Percentiles rank a stretch among this genome's conserved stretches.
Conservation (phyloP, 2,113 vertebrate genomes). For the Lota lota region DNA sequence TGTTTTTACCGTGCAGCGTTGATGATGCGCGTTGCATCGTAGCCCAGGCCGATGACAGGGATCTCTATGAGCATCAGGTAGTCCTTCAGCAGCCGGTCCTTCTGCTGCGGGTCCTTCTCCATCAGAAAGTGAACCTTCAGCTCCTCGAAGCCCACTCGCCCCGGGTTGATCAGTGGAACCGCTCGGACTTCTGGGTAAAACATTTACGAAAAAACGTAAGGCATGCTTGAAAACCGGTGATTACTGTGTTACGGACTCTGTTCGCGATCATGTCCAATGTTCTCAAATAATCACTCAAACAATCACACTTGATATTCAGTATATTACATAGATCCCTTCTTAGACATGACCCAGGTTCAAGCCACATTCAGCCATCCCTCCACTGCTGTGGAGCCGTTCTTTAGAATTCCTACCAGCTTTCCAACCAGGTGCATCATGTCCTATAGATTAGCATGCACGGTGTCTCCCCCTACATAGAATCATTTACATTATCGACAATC, state of each 20-base stretch:
- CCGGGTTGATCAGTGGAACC: slow-evolving; percentile 86
- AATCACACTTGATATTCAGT: too few relatives aligned
- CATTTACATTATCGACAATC: not conserved
- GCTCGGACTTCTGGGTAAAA: slow-evolving; percentile 84
- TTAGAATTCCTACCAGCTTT: too few relatives aligned
- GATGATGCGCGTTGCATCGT: slow-evolving; percentile 85
- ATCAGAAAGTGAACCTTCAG: slow-evolving; percentile 92
- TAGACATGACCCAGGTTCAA: too few relatives aligned
- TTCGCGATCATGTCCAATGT: too few relatives aligned
- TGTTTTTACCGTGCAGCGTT: slow-evolving; percentile 85
- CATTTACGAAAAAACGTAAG: slow-evolving; percentile 11
- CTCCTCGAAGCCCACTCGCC: slow-evolving; percentile 87
- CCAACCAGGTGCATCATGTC: too few relatives aligned
- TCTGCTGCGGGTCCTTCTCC: slow-evolving; percentile 85
- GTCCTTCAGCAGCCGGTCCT: slow-evolving; percentile 86
- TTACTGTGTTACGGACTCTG: too few relatives aligned
- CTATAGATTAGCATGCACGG: too few relatives aligned
- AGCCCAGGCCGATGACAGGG: slow-evolving; percentile 87
- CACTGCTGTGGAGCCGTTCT: too few relatives aligned
- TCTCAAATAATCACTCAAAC: too few relatives aligned
- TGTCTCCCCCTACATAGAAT: not conserved
- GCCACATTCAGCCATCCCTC: too few relatives aligned
- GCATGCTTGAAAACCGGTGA: too few relatives aligned
- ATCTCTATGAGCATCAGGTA: slow-evolving; percentile 90
- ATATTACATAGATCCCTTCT: too few relatives aligned